These are phyloP conservation scores for Bothrops jararaca DNA, from an alignment of 2,113 vertebrate genomes.

Conservation along the genomic window DNA sequence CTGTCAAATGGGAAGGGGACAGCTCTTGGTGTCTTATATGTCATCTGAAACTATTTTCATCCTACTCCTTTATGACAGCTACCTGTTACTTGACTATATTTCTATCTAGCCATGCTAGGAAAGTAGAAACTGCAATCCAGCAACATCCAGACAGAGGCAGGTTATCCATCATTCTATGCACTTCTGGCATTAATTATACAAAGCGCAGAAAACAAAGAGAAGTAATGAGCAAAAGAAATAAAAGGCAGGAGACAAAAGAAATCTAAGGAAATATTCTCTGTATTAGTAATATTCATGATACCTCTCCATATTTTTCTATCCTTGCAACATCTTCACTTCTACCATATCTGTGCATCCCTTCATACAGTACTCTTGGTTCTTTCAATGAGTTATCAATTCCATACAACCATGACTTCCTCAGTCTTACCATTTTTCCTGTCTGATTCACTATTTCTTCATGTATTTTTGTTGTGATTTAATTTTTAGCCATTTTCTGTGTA, in stretches of 20 bases:
- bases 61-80: neutral
- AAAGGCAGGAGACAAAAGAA: neutral
- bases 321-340: neutral
- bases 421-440: neutral
- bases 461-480: neutral
- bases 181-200: neutral
- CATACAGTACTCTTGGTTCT: neutral
- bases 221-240: neutral
- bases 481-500: neutral
- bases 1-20: neutral
- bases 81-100: neutral
- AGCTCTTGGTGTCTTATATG: neutral
- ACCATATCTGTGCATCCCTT: neutral
- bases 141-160: neutral
- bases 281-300: neutral
- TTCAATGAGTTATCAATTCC: neutral
- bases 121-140: neutral
- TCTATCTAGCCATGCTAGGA: neutral
- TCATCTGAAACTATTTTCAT: neutral
- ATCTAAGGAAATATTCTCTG: neutral
- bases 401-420: neutral
- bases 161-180: neutral
- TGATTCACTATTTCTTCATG: neutral
- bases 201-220: neutral
- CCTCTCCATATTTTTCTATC: neutral